Conservation (phyloP, 2,113 vertebrate genomes). For the Zosterops pallidus region DNA sequence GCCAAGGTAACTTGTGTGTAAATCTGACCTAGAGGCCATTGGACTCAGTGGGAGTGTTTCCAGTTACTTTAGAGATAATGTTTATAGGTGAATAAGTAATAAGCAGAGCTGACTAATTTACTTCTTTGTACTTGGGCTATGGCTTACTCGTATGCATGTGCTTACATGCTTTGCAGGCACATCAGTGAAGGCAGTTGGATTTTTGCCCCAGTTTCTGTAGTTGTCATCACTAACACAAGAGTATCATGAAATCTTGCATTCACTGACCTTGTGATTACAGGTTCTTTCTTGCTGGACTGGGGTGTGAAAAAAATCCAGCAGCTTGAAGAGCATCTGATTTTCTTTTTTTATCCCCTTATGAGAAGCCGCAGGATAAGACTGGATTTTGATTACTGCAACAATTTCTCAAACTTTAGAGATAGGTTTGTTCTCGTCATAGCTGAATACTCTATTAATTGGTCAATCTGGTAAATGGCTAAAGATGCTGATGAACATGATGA, state of each 20-base stretch:
- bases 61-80: not conserved
- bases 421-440: not conserved
- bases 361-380: not conserved
- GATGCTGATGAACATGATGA: not conserved
- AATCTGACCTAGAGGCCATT: not conserved
- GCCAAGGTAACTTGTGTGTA: not conserved
- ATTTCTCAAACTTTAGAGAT: not conserved
- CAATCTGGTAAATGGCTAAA: not conserved
- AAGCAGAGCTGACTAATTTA: not conserved
- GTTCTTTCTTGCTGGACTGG: slow-evolving; percentile 47
- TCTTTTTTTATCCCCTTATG: not conserved
- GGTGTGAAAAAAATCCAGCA: slow-evolving; percentile 46
- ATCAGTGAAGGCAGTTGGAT: slow-evolving; percentile 41
- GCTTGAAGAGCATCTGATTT: slow-evolving; percentile 12
- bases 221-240: slow-evolving; percentile 29
- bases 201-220: slow-evolving; percentile 47
- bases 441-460: not conserved
- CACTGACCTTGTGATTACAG: slow-evolving; percentile 28
- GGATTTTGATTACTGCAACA: not conserved
- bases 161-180: slow-evolving; percentile 9
- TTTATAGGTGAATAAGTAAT: not conserved
- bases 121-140: not conserved
- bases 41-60: not conserved
- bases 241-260: slow-evolving; percentile 21
- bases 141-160: not conserved